Evolutionary conservation across 2,113 vertebrate genomes (phyloP), one percentile per base, ranked within the genome.

Genomic region (Triplophysa siluroides): DNA sequence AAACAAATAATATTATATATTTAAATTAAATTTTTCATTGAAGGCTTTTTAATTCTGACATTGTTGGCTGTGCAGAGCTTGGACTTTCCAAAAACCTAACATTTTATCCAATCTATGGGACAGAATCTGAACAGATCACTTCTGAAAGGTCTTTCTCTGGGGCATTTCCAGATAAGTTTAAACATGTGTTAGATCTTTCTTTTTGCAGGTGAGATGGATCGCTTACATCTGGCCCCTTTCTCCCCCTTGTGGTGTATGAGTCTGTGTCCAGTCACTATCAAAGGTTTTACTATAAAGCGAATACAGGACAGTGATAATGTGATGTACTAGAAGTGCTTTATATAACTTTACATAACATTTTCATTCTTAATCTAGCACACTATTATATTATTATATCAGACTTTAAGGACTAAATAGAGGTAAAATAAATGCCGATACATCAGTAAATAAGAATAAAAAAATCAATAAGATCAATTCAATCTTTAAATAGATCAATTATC

Each of bases 201-300:
- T 63, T 47, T 67, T 64, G 38, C 72, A 29, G 16, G 23, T 66
- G 70, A 29, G 29, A 47, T 50, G 38, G 45, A 75, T 41, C 38
- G 52, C 69, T 83, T 85, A 86, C 87, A 82, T 63, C 80, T 68
- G 79, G 62, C 86, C 84, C 87, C 85, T 86, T 84, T 83, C 90
- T 92, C 89, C 91, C 89, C 86, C 90, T 92, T 88, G 89, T 91
- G 91, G 90, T 66, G 75, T 84, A 75, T 63, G 58, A 74, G 80
- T 83, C 81, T 83, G 75, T 54, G 80, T 65, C 75, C 68, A 38
- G 76, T 80, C 75, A 33, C 52, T 71, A 65, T 71, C 26, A 68
- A 85, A 66, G 54, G 70, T 86, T 88, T 83, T 89, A 84, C 85
- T 78, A 76, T 84, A 73, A 84, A 88, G 83, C 87, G 88, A 87